Evolutionary conservation across 2,113 vertebrate species (phyloP).

Genomic region (Phycodurus eques): DNA sequence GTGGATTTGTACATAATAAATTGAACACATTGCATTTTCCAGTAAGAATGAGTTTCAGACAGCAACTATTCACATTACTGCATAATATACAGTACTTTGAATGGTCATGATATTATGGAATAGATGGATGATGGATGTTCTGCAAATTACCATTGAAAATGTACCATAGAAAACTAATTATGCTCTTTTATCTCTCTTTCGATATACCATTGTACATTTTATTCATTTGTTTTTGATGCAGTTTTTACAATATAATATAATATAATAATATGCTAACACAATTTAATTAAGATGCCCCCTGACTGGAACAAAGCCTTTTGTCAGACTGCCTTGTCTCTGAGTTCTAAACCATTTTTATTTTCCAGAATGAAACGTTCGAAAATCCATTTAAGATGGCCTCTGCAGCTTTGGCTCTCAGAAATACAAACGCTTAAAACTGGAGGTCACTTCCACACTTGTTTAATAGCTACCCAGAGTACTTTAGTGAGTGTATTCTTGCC

Average conservation of each 20-base stretch:
- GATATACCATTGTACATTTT: neutral
- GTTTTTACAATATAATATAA: neutral
- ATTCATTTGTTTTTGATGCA: neutral
- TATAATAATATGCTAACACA: neutral
- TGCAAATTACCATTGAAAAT: neutral
- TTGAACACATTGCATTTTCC: slow-evolving; percentile 14
- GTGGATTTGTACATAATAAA: slow-evolving; percentile 22
- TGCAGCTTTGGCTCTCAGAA: slow-evolving; percentile 54
- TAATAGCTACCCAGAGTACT: slow-evolving; percentile 65
- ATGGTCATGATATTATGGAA: neutral
- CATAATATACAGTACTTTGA: neutral
- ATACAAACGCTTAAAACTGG: slow-evolving; percentile 52
- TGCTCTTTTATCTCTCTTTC: neutral
- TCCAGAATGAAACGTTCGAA: slow-evolving; percentile 62
- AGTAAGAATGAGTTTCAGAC: neutral
- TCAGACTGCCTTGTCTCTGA: slow-evolving; percentile 22
- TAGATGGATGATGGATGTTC: neutral
- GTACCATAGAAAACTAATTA: neutral
- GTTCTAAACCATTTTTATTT: slow-evolving; percentile 51
- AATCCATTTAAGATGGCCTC: slow-evolving; percentile 66
- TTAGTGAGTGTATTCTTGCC: slow-evolving; percentile 61
- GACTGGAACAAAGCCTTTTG: slow-evolving; percentile 25
- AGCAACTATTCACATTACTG: neutral
- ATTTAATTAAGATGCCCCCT: neutral
- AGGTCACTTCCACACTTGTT: slow-evolving; percentile 65